Evolutionary conservation across 2,888 invertebrate species (phyloP).

Genomic region (Abrostola triplasia): DNA sequence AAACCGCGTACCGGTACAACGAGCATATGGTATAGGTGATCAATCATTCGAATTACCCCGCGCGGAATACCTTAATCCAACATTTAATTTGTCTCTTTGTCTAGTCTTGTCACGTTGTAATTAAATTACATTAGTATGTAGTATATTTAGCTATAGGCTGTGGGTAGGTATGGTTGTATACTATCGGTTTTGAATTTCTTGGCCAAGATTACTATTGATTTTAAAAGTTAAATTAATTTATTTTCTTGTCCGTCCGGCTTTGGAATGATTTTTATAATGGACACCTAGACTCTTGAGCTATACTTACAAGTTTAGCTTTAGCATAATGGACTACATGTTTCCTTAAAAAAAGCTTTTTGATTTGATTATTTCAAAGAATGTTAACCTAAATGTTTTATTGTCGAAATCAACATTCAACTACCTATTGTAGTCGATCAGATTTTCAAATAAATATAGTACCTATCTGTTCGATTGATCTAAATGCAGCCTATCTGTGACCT

Average conservation of each 20-base stretch:
- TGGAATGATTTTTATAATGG: not conserved
- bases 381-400: too few relatives aligned
- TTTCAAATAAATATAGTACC: too few relatives aligned
- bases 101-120: conserved; percentile 42
- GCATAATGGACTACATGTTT: too few relatives aligned
- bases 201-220: not conserved
- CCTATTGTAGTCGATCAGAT: too few relatives aligned
- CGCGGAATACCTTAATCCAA: conserved; percentile 65
- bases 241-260: not conserved
- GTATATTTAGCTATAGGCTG: conserved; percentile 16
- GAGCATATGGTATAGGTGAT: conserved; percentile 55
- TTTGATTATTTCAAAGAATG: too few relatives aligned
- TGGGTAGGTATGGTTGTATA: conserved; percentile 18
- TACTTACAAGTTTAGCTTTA: too few relatives aligned
- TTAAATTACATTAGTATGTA: conserved; percentile 43
- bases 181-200: conserved; percentile 1
- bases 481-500: too few relatives aligned
- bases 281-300: too few relatives aligned
- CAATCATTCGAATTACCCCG: conserved; percentile 74
- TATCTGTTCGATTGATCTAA: too few relatives aligned
- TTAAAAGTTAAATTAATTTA: not conserved
- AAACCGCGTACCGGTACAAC: conserved; percentile 10
- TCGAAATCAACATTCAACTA: too few relatives aligned
- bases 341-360: too few relatives aligned
- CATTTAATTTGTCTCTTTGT: conserved; percentile 58